These are phyloP conservation scores for Tiliacea aurago DNA, from an alignment of 2,888 invertebrate species.

Conservation along the genomic window DNA sequence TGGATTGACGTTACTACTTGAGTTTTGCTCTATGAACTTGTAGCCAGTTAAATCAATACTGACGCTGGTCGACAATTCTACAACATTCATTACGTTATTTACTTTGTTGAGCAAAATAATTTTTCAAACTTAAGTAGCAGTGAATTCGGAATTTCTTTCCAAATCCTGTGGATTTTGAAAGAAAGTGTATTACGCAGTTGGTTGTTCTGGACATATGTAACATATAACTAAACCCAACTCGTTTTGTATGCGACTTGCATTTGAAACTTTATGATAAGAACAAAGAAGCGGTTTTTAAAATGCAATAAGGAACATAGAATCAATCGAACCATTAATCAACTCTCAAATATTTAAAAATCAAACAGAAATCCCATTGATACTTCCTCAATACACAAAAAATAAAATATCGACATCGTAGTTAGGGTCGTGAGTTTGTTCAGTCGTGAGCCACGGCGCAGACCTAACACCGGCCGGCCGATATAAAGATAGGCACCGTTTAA, in stretches of 20 bases:
- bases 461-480: constrained; percentile 60
- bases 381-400: constrained; percentile 55
- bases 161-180: no score
- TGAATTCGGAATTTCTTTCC: no score
- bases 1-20: background rate
- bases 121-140: no score
- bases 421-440: constrained; percentile 58
- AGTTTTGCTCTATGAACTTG: background rate
- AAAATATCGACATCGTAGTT: constrained; percentile 44
- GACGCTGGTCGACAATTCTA: no score
- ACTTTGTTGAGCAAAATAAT: no score
- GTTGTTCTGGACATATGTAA: no score
- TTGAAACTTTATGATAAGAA: background rate
- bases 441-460: constrained; percentile 67
- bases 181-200: no score
- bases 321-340: constrained; percentile 16
- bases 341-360: background rate
- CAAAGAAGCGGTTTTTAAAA: background rate
- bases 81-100: no score
- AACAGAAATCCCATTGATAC: constrained; percentile 25
- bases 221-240: no score
- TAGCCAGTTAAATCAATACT: constrained; percentile 3
- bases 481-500: constrained; percentile 63
- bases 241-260: no score
- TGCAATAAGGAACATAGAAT: constrained; percentile 23